Percentiles rank a stretch among this genome's conserved stretches.
phyloP scores from a whole-genome alignment of 2,888 invertebrate species.

The Drosophila eohydei region DNA sequence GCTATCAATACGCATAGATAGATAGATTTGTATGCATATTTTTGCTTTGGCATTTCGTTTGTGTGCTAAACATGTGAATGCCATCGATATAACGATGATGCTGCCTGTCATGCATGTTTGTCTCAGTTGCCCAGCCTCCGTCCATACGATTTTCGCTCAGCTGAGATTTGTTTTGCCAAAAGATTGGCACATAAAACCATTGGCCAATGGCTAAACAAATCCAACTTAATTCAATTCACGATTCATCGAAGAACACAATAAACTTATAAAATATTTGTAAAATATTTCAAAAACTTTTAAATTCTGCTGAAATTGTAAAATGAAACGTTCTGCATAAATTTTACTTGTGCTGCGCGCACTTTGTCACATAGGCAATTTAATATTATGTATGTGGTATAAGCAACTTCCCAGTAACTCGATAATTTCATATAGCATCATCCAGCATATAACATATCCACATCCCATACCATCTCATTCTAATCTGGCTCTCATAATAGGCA shows the following conservation, averaged over 20 bases:
- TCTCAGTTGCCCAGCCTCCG: not conserved
- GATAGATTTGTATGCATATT: slow-evolving; percentile 79
- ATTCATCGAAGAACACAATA: not conserved
- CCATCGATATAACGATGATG: slow-evolving; percentile 73
- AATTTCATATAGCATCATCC: slow-evolving; percentile 8
- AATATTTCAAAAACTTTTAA: not conserved
- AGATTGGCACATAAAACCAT: slow-evolving; percentile 30
- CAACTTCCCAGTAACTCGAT: slow-evolving; percentile 19
- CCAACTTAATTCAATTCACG: slow-evolving; percentile 2
- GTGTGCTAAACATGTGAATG: slow-evolving; percentile 79
- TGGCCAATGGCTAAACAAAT: slow-evolving; percentile 21
- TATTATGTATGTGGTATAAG: slow-evolving; percentile 22
- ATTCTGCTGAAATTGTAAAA: not conserved
- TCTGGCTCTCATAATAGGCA: slow-evolving; percentile 49
- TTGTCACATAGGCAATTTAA: slow-evolving; percentile 21
- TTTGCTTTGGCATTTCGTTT: slow-evolving; percentile 78
- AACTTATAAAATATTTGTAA: not conserved
- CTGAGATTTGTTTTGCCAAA: slow-evolving; percentile 66
- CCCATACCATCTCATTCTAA: slow-evolving; percentile 36
- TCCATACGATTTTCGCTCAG: slow-evolving; percentile 39
- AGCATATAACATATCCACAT: slow-evolving; percentile 1
- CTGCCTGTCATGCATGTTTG: slow-evolving; percentile 44
- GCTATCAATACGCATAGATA: slow-evolving; percentile 70
- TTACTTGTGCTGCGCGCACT: slow-evolving; percentile 1
- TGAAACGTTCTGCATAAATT: not conserved